phyloP scores from a whole-genome alignment of 2,113 vertebrate genomes.

The Sminthopsis crassicaudata region DNA sequence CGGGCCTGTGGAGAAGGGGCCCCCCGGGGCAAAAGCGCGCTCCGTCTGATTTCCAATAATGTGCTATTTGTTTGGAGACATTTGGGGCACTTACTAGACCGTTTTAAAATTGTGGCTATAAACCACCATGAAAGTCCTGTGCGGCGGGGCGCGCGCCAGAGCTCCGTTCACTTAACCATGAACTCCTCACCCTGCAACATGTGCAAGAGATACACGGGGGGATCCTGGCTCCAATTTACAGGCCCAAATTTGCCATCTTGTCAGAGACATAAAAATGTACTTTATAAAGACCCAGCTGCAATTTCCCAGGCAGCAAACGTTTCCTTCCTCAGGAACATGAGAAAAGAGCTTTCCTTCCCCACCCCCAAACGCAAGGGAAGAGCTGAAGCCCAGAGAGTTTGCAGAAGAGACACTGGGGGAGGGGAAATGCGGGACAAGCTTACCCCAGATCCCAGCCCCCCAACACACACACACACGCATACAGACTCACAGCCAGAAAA shows the following conservation, averaged over 20 bases:
- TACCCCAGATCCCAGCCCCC: too few relatives aligned
- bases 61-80: conserved; percentile 61
- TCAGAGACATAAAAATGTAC: conserved; percentile 10
- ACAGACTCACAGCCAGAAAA: background rate
- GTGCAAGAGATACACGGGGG: background rate
- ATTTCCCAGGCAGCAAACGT: conserved; percentile 16
- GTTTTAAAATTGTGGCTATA: conserved; percentile 59
- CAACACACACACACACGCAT: too few relatives aligned
- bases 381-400: conserved; percentile 26
- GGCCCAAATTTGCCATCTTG: conserved; percentile 1
- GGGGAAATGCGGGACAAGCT: background rate
- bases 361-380: conserved; percentile 24
- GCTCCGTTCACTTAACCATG: conserved; percentile 1
- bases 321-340: conserved; percentile 11
- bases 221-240: background rate
- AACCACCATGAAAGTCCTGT: conserved; percentile 62
- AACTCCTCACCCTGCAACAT: conserved; percentile 41
- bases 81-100: conserved; percentile 64
- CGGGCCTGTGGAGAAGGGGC: conserved; percentile 21
- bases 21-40: conserved; percentile 54
- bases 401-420: background rate
- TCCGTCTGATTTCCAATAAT: conserved; percentile 69
- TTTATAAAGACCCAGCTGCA: conserved; percentile 11
- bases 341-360: conserved; percentile 29
- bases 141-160: conserved; percentile 36